Percentiles rank a stretch among this genome's conserved stretches.
phyloP scores from a whole-genome alignment of 2,888 invertebrate genomes.

The Ochropleura plecta region DNA sequence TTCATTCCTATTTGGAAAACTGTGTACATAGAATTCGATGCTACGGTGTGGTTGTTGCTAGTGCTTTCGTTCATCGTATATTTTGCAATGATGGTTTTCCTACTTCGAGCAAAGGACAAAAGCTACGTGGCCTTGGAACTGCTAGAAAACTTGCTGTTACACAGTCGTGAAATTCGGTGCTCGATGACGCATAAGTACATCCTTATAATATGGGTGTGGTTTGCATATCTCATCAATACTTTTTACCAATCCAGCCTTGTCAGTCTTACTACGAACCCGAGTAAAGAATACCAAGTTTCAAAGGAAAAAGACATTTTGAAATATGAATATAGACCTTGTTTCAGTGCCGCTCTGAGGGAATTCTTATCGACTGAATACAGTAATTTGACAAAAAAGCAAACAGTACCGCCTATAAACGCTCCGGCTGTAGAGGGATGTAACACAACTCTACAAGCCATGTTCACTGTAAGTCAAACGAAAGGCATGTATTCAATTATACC shows the following conservation, averaged over 20 bases:
- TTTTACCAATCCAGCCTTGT: conserved; percentile 75
- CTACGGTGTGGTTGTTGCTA: conserved; percentile 71
- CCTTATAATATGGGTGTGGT: conserved; percentile 73
- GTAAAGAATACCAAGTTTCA: conserved; percentile 73
- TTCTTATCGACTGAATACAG: conserved; percentile 46
- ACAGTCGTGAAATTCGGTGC: conserved; percentile 62
- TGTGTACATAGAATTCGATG: conserved; percentile 71
- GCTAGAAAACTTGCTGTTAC: conserved; percentile 70
- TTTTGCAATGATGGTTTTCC: conserved; percentile 62
- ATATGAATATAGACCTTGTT: conserved; percentile 73
- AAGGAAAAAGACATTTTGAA: conserved; percentile 67
- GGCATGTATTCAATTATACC: conserved; percentile 48
- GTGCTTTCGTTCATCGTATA: conserved; percentile 64
- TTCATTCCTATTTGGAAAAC: conserved; percentile 67
- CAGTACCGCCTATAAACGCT: background rate
- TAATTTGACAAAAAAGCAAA: background rate
- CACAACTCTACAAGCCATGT: conserved; percentile 26
- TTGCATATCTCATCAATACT: conserved; percentile 72
- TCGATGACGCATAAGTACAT: conserved; percentile 60
- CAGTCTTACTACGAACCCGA: conserved; percentile 72
- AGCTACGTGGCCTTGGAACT: conserved; percentile 66
- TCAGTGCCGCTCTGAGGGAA: conserved; percentile 68
- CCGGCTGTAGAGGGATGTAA: conserved; percentile 48
- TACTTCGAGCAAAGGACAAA: conserved; percentile 65
- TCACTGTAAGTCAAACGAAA: conserved; percentile 40